Percentiles rank a stretch among this genome's conserved stretches.
phyloP scores from a whole-genome alignment of 2,113 vertebrate species.

The Apteryx owenii region DNA sequence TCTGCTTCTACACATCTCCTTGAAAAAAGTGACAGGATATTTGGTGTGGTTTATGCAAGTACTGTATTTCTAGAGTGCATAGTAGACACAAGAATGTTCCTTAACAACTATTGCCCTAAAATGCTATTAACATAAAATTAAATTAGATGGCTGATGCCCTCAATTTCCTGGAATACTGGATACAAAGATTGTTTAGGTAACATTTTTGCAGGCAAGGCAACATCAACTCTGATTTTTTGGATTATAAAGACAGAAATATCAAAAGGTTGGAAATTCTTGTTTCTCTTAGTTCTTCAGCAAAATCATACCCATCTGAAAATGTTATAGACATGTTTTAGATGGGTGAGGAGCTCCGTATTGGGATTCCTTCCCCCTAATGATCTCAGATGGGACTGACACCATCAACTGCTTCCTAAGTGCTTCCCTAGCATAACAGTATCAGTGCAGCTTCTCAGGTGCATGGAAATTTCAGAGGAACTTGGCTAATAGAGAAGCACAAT shows the following conservation, averaged over 20 bases:
- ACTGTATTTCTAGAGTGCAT: not conserved
- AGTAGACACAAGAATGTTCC: not conserved
- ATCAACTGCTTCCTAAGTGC: not conserved
- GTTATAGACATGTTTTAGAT: not conserved
- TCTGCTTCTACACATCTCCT: not conserved
- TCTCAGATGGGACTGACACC: not conserved
- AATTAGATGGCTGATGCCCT: not conserved
- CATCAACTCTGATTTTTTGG: not conserved
- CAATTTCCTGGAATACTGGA: not conserved
- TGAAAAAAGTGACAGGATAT: not conserved
- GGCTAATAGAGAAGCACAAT: not conserved
- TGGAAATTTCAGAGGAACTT: not conserved
- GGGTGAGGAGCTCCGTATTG: not conserved
- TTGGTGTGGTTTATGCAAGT: not conserved
- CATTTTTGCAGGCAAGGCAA: not conserved
- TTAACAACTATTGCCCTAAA: not conserved
- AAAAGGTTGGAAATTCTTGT: not conserved
- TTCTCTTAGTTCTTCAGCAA: not conserved
- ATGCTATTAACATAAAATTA: not conserved
- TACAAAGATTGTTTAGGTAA: not conserved
- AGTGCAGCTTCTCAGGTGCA: not conserved
- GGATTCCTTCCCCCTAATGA: not conserved
- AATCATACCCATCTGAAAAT: not conserved
- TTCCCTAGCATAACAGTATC: not conserved
- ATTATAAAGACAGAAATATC: not conserved